Evolutionary conservation across 2,888 invertebrate genomes (phyloP).

Genomic region (Thumatha senex): DNA sequence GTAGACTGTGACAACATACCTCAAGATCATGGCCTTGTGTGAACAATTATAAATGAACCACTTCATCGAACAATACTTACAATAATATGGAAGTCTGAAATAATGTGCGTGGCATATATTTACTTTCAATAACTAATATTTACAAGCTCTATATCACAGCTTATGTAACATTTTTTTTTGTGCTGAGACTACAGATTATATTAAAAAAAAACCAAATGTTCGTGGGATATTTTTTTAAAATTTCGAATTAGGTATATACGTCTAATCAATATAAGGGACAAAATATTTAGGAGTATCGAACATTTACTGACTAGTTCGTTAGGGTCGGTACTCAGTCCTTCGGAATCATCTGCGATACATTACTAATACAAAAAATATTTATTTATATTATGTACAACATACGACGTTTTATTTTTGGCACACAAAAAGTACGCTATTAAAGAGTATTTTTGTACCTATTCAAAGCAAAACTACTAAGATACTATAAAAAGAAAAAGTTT

Average conservation of each 20-base stretch:
- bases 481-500: too few species aligned
- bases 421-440: too few species aligned
- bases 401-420: neutral
- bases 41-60: constrained; percentile 22
- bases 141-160: constrained; percentile 81
- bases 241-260: constrained; percentile 8
- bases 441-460: too few species aligned
- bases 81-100: constrained; percentile 22
- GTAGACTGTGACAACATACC: neutral
- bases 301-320: constrained; percentile 31
- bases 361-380: too few species aligned
- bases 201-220: constrained; percentile 22
- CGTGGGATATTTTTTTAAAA: constrained; percentile 14
- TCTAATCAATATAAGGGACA: constrained; percentile 12
- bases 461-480: too few species aligned
- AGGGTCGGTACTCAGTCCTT: neutral
- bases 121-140: constrained; percentile 54
- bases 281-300: constrained; percentile 20
- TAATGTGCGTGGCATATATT: constrained; percentile 27
- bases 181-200: constrained; percentile 45
- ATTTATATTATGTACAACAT: neutral
- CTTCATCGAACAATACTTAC: constrained; percentile 13
- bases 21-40: neutral
- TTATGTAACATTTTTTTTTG: constrained; percentile 63
- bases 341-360: too few species aligned